Evolutionary conservation across 2,113 vertebrate species (phyloP).

Genomic region (Petroica traversi): DNA sequence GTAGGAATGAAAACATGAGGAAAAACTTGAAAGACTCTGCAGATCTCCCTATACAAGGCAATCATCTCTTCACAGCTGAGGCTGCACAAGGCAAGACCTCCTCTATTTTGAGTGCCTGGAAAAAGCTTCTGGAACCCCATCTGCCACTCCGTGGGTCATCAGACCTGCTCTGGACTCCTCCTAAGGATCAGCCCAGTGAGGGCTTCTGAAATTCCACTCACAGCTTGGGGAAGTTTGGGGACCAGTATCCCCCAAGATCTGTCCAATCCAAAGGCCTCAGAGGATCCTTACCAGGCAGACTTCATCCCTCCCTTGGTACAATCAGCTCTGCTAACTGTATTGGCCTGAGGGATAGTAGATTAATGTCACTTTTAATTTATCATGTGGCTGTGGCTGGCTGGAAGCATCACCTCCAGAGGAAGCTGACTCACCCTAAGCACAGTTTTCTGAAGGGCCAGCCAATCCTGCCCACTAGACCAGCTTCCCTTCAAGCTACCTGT

Average conservation of each 20-base stretch:
- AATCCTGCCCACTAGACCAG: not conserved
- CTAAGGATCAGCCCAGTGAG: not conserved
- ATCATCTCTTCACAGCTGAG: not conserved
- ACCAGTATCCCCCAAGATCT: not conserved
- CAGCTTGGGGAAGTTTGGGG: not conserved
- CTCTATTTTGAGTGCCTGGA: not conserved
- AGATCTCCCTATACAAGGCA: not conserved
- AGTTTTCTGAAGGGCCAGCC: not conserved
- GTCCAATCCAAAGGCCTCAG: not conserved
- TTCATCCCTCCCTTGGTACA: not conserved
- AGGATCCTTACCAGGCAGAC: not conserved
- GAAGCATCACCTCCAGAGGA: not conserved
- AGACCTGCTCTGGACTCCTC: not conserved
- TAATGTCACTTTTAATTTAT: not conserved
- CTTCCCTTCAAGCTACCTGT: not conserved
- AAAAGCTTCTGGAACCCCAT: not conserved
- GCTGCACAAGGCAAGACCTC: not conserved
- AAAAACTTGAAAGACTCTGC: not conserved
- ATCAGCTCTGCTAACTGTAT: not conserved
- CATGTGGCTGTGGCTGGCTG: not conserved
- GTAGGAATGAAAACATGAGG: not conserved
- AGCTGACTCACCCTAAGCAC: not conserved
- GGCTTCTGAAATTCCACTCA: not conserved
- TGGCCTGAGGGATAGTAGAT: not conserved
- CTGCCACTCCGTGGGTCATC: not conserved